Conservation (phyloP, 2,888 invertebrate species). For the Epirrhoe tristata region DNA sequence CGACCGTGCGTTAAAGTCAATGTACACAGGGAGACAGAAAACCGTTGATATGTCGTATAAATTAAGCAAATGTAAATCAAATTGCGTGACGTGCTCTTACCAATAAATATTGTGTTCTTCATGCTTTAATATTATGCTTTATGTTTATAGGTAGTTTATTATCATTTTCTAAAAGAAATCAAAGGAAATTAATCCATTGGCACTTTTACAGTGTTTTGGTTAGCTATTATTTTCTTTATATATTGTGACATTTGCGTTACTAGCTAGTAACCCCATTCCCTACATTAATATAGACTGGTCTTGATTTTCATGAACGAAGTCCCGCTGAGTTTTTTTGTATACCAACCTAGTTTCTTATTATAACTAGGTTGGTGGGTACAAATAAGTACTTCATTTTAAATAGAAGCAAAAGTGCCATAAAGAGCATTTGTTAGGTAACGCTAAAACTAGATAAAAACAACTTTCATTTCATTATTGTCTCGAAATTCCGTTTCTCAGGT, state of each 20-base stretch:
- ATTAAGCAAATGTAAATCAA: slow-evolving; percentile 27
- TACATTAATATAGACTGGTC: slow-evolving; percentile 23
- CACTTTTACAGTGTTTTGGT: background rate
- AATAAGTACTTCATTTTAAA: slow-evolving; percentile 9
- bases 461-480: slow-evolving; percentile 59
- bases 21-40: slow-evolving; percentile 33
- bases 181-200: background rate
- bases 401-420: slow-evolving; percentile 32
- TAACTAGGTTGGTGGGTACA: background rate
- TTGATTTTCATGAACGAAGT: slow-evolving; percentile 11
- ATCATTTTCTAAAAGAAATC: background rate
- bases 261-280: slow-evolving; percentile 21
- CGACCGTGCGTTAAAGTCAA: slow-evolving; percentile 40
- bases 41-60: slow-evolving; percentile 44
- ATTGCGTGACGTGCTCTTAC: slow-evolving; percentile 13
- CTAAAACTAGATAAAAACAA: slow-evolving; percentile 58
- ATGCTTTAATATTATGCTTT: background rate
- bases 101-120: slow-evolving; percentile 15
- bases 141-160: background rate
- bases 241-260: slow-evolving; percentile 20
- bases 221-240: slow-evolving; percentile 6
- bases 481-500: slow-evolving; percentile 56
- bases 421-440: slow-evolving; percentile 46
- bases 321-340: slow-evolving; percentile 14
- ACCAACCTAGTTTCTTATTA: slow-evolving; percentile 13